Evolutionary conservation across 2,797 vertebrate genomes (phyloP), one percentile per base, ranked within the genome.

Genomic region (Melanotaenia maccullochi): DNA sequence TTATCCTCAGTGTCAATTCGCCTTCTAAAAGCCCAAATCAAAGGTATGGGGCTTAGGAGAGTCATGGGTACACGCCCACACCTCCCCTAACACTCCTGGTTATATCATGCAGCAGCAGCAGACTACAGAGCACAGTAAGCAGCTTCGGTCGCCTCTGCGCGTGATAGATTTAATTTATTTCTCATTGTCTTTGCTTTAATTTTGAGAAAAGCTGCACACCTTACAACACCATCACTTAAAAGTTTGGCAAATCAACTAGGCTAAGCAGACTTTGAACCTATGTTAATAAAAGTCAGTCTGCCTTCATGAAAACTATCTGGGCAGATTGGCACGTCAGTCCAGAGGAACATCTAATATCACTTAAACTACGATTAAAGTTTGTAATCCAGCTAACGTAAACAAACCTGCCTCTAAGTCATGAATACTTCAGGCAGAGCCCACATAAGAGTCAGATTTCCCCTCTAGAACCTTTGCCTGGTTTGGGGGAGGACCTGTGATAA

Each of bases 21-120:
- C 67, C 40, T 35, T 81, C 60, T 79, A 25, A 75, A 57, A 56
- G 61, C 16, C 5, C 18, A 20, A 71, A 73, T 51, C 35, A 55
- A 73, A 76, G 64, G 60, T 73, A 24, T 25, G 35, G 57, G 18
- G 55, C 14, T 83, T 77, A 65, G 73, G 57, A 55, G 58, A 64
- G 58, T 36, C 28, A 25, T 18, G 44, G 59, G 69, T 73, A 18
- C 76, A 86, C 88, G 79, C 76, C 87, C 81, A 78, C 75, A 28
- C 60, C 69, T 71, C 65, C 64, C 30, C 22, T 1, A 20, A 42
- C 72, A 71, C 62, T 42, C 33, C 55, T 33, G 44, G 3, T 20
- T 57, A 18, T 28, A 28, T 55, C 35, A 20, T 42, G 49, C 66
- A 73, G 72, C 60, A 61, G 30, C 55, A 28, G 36, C 4, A 35